Percentiles rank a stretch among this genome's conserved stretches.
These are phyloP conservation scores for Macrobrachium rosenbergii DNA, from an alignment of 1,140 invertebrate genomes.

Conservation along the genomic window DNA sequence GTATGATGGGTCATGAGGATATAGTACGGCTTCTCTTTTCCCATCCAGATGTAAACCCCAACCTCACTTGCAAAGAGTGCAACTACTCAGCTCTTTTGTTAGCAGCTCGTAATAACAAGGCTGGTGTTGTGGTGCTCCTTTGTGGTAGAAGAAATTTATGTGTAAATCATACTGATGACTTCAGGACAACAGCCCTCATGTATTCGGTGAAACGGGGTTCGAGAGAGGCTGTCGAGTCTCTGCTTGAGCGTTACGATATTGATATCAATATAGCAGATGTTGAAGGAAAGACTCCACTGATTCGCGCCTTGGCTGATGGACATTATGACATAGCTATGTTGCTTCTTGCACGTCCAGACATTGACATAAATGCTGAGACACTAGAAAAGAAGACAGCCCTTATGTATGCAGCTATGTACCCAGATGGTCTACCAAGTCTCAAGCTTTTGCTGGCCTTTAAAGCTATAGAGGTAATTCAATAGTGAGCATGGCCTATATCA, in stretches of 20 bases:
- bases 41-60: slow-evolving; percentile 62
- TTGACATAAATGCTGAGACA: slow-evolving; percentile 56
- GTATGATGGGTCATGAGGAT: slow-evolving; percentile 62
- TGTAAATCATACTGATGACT: slow-evolving; percentile 59
- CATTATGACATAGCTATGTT: slow-evolving; percentile 62
- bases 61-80: slow-evolving; percentile 57
- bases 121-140: slow-evolving; percentile 43
- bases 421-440: slow-evolving; percentile 63
- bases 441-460: slow-evolving; percentile 61
- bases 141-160: slow-evolving; percentile 53
- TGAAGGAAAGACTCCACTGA: slow-evolving; percentile 63
- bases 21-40: slow-evolving; percentile 63
- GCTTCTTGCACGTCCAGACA: slow-evolving; percentile 59
- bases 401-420: slow-evolving; percentile 64
- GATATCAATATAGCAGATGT: slow-evolving; percentile 62
- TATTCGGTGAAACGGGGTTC: slow-evolving; percentile 46
- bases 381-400: slow-evolving; percentile 63
- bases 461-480: slow-evolving; percentile 47
- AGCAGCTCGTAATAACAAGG: slow-evolving; percentile 51
- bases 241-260: slow-evolving; percentile 59
- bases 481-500: no score
- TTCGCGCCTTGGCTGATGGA: slow-evolving; percentile 58
- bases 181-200: slow-evolving; percentile 51
- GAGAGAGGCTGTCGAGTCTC: slow-evolving; percentile 38
- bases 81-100: slow-evolving; percentile 59